Evolutionary conservation across 2,113 vertebrate species (phyloP), one percentile per base, ranked within the genome.

Genomic region (Melozone crissalis): DNA sequence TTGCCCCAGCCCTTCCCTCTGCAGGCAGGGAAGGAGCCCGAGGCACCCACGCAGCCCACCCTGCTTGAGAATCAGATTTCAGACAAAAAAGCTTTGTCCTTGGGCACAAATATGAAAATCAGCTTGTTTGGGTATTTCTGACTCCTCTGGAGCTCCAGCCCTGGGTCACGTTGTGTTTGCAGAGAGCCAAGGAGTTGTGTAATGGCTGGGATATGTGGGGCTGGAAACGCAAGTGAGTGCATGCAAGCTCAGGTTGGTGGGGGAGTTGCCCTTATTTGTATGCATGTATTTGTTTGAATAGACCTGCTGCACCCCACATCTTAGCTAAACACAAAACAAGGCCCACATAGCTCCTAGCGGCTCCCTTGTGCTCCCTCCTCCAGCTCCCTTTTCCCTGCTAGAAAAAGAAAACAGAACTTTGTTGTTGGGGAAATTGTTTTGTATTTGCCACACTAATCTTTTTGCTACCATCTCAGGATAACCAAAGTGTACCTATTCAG

Each of bases 21-120:
- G 33, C 66, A 87, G 35, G 47, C 58, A 65, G 44, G n/a, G 27
- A 94, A 84, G 68, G 69, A 90, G 85, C 92, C 83, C 49, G 68
- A 65, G 85, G 93, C 88, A 90, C 49, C 78, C 12, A 2, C 66
- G 9, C 1, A 3, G 93, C 91, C 89, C 90, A 94, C 93, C 79
- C 83, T 75, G 72, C 49, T 39, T 24, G 80, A 90, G 94, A 95
- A 72, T 95, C 90, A 90, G 73, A 87, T 94, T 94, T 95, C 94
- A 90, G 76, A 90, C n/a, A 87, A 63, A 80, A 95, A 92, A 65
- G 14, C 73, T 75, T 93, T 94, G 46, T 96, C 80, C 85, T 92
- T 57, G 39, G 73, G 79, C 90, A 90, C 28, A 89, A 87, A 92
- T 90, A 92, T 76, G 90, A 92, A 96, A 96, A 96, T 96, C 49